phyloP scores from a whole-genome alignment of 2,113 vertebrate species.

The Melanostigma gelatinosum region DNA sequence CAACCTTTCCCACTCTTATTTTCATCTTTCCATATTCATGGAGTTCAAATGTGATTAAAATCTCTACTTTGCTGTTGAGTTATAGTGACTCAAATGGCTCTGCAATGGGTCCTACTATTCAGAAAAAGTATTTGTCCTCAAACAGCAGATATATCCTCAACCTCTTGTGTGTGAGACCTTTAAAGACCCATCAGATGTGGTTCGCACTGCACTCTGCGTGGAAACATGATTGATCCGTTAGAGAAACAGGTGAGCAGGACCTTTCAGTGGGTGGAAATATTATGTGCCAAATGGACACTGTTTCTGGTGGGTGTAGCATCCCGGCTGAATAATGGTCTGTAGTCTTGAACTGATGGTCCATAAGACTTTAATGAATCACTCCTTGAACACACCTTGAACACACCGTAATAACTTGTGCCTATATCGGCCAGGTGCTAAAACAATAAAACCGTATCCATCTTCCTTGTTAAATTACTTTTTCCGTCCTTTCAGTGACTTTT shows the following conservation, averaged over 20 bases:
- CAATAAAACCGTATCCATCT: too few species aligned
- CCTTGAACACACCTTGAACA: too few species aligned
- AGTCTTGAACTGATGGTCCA: too few species aligned
- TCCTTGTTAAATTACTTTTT: too few species aligned
- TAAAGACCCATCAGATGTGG: background rate
- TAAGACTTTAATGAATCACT: too few species aligned
- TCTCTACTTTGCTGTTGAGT: background rate
- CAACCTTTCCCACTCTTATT: background rate
- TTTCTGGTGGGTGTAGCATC: background rate
- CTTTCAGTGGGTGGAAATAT: background rate
- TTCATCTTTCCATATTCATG: background rate
- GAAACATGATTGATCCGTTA: background rate
- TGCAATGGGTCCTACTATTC: background rate
- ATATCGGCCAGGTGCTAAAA: too few species aligned
- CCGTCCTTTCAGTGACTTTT: too few species aligned
- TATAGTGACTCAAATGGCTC: background rate
- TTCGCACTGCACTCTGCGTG: background rate
- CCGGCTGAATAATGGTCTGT: too few species aligned
- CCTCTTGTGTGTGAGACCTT: constrained; percentile 25
- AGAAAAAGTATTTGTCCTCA: background rate
- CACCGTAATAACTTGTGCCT: too few species aligned
- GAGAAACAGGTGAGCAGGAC: constrained; percentile 22
- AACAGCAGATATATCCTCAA: background rate
- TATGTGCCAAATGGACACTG: background rate
- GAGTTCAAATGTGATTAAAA: constrained; percentile 7